phyloP scores from a whole-genome alignment of 2,797 vertebrate species.

The Galagoides demidoff region DNA sequence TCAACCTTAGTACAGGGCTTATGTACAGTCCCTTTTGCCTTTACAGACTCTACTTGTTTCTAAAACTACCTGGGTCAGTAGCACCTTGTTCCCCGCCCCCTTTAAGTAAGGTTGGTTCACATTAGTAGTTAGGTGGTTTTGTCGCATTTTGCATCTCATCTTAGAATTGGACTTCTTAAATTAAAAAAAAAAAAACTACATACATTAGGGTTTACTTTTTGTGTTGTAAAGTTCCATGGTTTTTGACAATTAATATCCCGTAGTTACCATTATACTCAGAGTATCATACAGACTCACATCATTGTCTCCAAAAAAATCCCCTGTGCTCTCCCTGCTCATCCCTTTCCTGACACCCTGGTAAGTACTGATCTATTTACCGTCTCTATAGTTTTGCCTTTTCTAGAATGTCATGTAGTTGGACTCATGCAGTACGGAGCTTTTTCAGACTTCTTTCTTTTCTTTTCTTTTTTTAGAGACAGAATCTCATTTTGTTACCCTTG shows the following conservation, averaged over 20 bases:
- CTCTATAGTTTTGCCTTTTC: neutral
- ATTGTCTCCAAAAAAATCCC: neutral
- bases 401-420: constrained; percentile 5
- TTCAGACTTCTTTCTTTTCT: neutral
- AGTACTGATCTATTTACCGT: neutral
- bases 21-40: neutral
- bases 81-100: neutral
- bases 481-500: no score
- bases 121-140: neutral
- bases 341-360: neutral
- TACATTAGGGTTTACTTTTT: constrained; percentile 15
- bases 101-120: neutral
- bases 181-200: neutral
- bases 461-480: no score
- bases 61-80: neutral
- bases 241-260: constrained; percentile 39
- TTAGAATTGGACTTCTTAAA: neutral
- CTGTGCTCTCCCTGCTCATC: neutral
- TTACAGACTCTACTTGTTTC: neutral
- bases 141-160: neutral
- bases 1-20: neutral
- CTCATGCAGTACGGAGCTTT: neutral
- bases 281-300: neutral
- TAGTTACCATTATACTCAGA: neutral
- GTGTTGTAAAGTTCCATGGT: neutral